Conservation (phyloP, 2,888 invertebrate species). For the Thumatha senex region DNA sequence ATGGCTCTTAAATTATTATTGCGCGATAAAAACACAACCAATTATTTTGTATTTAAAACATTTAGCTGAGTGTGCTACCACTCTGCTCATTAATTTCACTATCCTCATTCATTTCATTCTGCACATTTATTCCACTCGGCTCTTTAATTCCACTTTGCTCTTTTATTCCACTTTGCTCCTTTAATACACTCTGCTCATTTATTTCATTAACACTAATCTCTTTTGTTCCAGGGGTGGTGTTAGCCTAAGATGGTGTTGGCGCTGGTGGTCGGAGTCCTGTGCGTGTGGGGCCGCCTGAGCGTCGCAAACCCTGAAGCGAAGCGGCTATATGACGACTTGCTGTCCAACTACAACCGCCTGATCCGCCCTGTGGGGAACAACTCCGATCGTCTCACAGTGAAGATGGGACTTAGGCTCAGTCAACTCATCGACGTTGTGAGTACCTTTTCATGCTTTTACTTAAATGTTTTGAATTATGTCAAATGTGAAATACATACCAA, state of each 20-base stretch:
- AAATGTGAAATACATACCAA: too few species aligned
- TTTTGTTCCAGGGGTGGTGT: constrained; percentile 89
- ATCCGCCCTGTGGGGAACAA: constrained; percentile 97
- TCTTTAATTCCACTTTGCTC: too few species aligned
- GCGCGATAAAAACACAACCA: too few species aligned
- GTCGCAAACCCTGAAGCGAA: constrained; percentile 96
- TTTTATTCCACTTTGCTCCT: too few species aligned
- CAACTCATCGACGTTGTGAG: constrained; percentile 97
- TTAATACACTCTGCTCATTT: too few species aligned
- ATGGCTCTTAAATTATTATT: too few species aligned
- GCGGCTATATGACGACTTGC: constrained; percentile 96
- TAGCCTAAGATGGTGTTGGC: constrained; percentile 93
- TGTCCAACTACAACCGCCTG: constrained; percentile 97
- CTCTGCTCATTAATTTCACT: too few species aligned
- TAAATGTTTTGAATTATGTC: too few species aligned
- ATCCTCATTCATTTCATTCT: too few species aligned
- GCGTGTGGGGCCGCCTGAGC: constrained; percentile 90
- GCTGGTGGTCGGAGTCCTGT: constrained; percentile 88
- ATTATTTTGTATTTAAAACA: too few species aligned
- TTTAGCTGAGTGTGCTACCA: too few species aligned
- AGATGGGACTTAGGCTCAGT: constrained; percentile 95
- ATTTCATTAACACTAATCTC: not conserved
- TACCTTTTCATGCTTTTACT: constrained; percentile 45
- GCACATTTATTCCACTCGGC: too few species aligned
- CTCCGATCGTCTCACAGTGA: constrained; percentile 96